Evolutionary conservation across 1,140 invertebrate species (phyloP).

Genomic region (Drosophila kanapiae): DNA sequence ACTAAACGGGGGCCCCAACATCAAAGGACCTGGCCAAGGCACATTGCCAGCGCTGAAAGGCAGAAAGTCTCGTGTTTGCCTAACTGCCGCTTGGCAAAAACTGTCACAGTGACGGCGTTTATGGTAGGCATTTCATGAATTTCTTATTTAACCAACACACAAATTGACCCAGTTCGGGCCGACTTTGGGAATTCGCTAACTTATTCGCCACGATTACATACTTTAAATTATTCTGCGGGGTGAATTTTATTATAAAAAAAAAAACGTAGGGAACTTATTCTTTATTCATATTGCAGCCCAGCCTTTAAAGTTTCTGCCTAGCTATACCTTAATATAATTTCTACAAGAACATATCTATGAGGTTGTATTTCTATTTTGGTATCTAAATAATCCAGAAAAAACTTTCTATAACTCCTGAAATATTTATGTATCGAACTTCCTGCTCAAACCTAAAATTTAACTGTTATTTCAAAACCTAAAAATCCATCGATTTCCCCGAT

Average conservation of each 20-base stretch:
- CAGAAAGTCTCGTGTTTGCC: conserved; percentile 52
- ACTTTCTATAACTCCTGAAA: too few relatives aligned
- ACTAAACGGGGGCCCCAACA: conserved; percentile 36
- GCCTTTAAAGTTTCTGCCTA: not conserved
- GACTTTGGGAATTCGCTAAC: conserved; percentile 12
- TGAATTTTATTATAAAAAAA: not conserved
- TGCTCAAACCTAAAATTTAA: not conserved
- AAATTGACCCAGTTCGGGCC: conserved; percentile 14
- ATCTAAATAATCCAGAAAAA: too few relatives aligned
- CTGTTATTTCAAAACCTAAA: not conserved
- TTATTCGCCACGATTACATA: conserved; percentile 11
- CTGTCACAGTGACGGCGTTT: conserved; percentile 30
- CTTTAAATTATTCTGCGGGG: not conserved
- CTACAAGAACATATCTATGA: too few relatives aligned
- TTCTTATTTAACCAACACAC: conserved; percentile 23
- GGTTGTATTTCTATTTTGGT: too few relatives aligned
- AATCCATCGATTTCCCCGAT: not conserved
- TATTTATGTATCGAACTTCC: not conserved
- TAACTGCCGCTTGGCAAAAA: conserved; percentile 43
- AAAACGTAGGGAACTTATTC: too few relatives aligned
- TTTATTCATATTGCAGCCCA: not conserved
- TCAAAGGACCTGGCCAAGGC: conserved; percentile 53
- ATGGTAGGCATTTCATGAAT: conserved; percentile 23
- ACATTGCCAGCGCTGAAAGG: conserved; percentile 45
- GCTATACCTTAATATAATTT: not conserved